Percentiles rank a stretch among this genome's conserved stretches.
Evolutionary conservation across 2,113 vertebrate genomes (phyloP).

Genomic region (Phyllostomus hastatus): DNA sequence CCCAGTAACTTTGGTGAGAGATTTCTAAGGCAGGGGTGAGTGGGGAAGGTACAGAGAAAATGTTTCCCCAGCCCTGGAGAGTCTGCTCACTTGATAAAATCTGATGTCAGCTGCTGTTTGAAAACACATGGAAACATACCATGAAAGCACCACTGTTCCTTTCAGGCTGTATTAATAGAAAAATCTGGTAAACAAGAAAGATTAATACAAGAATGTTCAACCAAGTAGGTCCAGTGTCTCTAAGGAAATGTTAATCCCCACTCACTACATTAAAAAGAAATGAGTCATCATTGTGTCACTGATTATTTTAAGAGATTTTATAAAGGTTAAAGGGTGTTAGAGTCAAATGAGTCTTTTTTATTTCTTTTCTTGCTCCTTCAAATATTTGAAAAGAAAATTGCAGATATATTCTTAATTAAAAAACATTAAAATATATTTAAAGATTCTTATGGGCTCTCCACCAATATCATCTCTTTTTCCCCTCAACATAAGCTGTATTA

Average conservation of each 20-base stretch:
- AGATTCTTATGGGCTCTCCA: background rate
- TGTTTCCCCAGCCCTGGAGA: background rate
- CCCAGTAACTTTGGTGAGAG: background rate
- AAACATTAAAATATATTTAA: conserved; percentile 1
- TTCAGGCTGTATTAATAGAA: conserved; percentile 48
- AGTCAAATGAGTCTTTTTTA: background rate
- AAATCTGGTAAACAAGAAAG: conserved; percentile 59
- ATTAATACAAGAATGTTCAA: conserved; percentile 46
- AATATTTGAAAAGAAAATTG: background rate
- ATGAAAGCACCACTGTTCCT: conserved; percentile 52
- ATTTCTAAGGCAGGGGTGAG: background rate
- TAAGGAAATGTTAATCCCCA: conserved; percentile 41
- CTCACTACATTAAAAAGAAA: background rate
- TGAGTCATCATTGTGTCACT: conserved; percentile 59
- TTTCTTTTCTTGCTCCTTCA: background rate
- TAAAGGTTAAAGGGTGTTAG: conserved; percentile 26
- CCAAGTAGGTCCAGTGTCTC: conserved; percentile 45
- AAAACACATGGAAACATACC: conserved; percentile 27
- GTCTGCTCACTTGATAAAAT: background rate
- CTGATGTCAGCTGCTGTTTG: conserved; percentile 43
- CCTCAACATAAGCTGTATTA: background rate
- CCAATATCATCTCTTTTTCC: background rate
- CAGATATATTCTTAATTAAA: background rate
- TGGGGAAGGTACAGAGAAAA: background rate
- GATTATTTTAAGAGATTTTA: conserved; percentile 66